Evolutionary conservation across 2,113 vertebrate genomes (phyloP), one percentile per base, ranked within the genome.

Genomic region (Ondatra zibethicus): DNA sequence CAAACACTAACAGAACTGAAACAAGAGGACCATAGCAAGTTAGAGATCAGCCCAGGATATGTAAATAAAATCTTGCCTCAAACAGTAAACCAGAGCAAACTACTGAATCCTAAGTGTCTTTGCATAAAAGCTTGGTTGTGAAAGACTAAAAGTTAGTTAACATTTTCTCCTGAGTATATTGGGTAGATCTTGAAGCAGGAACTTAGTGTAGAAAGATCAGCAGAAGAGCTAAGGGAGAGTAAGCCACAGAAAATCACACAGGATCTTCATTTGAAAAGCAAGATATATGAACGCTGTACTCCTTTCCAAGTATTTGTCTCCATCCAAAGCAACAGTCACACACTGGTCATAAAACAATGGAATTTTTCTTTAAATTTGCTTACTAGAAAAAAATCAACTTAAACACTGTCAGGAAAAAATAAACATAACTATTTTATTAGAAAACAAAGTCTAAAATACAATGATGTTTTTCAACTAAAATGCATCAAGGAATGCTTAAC

Each of bases 341-440:
- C 27, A 80, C 72, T 80, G 65, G 29, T 66, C 29, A 96, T 66
- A 10, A 73, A 93, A 50, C 36, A 73, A 65, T 45, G 3, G 6
- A 31, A 68, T 61, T 93, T 50, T 61, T 95, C 23, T 42, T 78
- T 75, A 81, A 75, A 89, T 87, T 87, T 68, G 11, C 65, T 90
- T 84, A 61, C 36, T 73, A 66, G 11, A 29, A 90, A 82, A 89
- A 31, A 16, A 8, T 73, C 50, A 88, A 23, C 5, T 92, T 84
- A 78, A 77, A 75, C 29, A 84, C 63, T 92, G 50, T 47, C 52
- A 77, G 23, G 17, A 80, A 90, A 45, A 96, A 42, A 76, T 27
- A 66, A 68, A 92, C 50, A 42, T 4, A 65, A 21, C 5, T 29
- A 11, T 92, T 89, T 63, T 77, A 72, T 88, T 66, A 66, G 68